Evolutionary conservation across 1,140 invertebrate genomes (phyloP).

Genomic region (Vollenhovia emeryi): DNA sequence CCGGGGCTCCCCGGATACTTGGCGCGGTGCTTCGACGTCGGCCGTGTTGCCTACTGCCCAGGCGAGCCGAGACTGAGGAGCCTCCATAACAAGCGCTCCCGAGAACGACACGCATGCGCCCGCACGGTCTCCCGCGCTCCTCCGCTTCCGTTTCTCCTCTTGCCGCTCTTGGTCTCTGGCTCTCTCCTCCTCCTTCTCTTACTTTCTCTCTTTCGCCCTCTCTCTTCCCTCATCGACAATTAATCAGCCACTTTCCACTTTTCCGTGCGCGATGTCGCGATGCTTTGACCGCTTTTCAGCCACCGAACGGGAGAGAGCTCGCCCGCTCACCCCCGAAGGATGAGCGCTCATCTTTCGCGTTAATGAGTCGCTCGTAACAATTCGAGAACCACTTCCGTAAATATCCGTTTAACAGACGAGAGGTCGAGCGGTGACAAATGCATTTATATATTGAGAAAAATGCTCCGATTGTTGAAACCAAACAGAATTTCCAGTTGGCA

Average conservation of each 20-base stretch:
- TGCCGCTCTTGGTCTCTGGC: not conserved
- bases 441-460: no score
- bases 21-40: constrained; percentile 53
- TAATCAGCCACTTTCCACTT: constrained; percentile 70
- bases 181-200: not conserved
- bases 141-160: constrained; percentile 24
- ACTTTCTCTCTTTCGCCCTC: not conserved
- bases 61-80: constrained; percentile 83
- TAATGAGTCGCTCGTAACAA: not conserved
- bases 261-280: constrained; percentile 28
- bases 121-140: constrained; percentile 46
- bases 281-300: not conserved
- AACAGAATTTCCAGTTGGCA: no score
- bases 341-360: not conserved
- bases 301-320: not conserved
- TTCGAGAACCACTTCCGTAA: not conserved
- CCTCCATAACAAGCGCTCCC: constrained; percentile 78
- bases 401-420: not conserved
- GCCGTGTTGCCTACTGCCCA: constrained; percentile 80
- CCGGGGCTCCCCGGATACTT: constrained; percentile 60
- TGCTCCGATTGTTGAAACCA: no score
- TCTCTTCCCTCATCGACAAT: constrained; percentile 61
- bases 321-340: not conserved
- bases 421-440: not conserved
- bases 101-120: constrained; percentile 77